Conservation (phyloP, 2,113 vertebrate species). For the Caranx ignobilis region DNA sequence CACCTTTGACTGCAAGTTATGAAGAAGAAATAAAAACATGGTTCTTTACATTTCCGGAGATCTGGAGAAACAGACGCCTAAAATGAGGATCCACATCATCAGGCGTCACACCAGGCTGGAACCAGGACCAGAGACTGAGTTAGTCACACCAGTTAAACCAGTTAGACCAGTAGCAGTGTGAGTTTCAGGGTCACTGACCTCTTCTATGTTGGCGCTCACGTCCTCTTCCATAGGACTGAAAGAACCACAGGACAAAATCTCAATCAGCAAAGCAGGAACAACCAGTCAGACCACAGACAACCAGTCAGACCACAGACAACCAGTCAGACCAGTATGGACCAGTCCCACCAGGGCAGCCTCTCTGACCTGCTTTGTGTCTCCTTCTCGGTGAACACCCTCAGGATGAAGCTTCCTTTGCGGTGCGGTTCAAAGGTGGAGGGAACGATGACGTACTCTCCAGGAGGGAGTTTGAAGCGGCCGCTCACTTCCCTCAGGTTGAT, state of each 20-base stretch:
- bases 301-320: neutral
- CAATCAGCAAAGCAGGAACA: too few species aligned
- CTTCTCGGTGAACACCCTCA: conserved; percentile 88
- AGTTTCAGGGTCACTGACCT: conserved; percentile 44
- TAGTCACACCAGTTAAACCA: too few species aligned
- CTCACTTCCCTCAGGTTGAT: conserved; percentile 86
- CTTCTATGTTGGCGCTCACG: conserved; percentile 44
- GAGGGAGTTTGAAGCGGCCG: conserved; percentile 78
- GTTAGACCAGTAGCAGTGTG: too few species aligned
- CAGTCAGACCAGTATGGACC: neutral
- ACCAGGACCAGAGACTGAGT: neutral
- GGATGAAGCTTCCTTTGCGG: conserved; percentile 84
- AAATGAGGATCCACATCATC: conserved; percentile 80
- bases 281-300: too few species aligned
- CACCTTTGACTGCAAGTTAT: too few species aligned
- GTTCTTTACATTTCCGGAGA: conserved; percentile 82
- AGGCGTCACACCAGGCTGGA: conserved; percentile 75
- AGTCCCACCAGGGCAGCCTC: neutral
- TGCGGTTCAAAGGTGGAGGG: conserved; percentile 89
- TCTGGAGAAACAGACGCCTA: conserved; percentile 82
- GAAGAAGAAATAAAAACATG: too few species aligned
- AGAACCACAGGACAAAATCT: neutral
- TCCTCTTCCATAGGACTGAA: conserved; percentile 74
- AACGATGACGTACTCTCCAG: conserved; percentile 84
- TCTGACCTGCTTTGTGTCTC: conserved; percentile 62